These are phyloP conservation scores for Sebastes iracundus DNA, from an alignment of 2,797 vertebrate genomes.

Conservation along the genomic window DNA sequence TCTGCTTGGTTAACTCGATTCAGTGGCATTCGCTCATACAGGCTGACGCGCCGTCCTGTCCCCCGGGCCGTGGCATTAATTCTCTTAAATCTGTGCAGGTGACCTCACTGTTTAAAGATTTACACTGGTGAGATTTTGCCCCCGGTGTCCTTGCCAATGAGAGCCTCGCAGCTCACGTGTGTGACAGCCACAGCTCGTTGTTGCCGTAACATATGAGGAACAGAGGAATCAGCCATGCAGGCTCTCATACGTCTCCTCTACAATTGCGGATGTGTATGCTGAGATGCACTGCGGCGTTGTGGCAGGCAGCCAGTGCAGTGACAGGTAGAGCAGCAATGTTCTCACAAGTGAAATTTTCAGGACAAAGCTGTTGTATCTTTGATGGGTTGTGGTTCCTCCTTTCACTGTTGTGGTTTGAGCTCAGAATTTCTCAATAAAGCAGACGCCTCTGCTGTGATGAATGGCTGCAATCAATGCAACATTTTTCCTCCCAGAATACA, in stretches of 20 bases:
- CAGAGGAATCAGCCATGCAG: constrained; percentile 40
- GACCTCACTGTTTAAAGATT: constrained; percentile 82
- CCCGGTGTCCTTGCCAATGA: constrained; percentile 63
- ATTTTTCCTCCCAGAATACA: background rate
- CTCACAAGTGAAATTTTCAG: constrained; percentile 38
- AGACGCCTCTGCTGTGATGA: constrained; percentile 46
- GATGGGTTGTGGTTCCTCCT: constrained; percentile 34
- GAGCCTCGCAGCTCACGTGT: constrained; percentile 23
- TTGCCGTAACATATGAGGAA: constrained; percentile 45
- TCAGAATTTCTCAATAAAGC: constrained; percentile 32
- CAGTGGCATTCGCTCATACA: constrained; percentile 59
- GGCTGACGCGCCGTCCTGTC: constrained; percentile 55
- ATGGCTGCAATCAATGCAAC: constrained; percentile 45
- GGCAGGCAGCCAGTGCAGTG: constrained; percentile 47
- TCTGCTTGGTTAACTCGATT: constrained; percentile 82
- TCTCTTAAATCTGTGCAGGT: constrained; percentile 73
- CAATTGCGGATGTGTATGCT: constrained; percentile 36
- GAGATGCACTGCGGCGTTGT: constrained; percentile 36
- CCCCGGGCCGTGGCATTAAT: constrained; percentile 70
- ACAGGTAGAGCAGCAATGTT: constrained; percentile 52
- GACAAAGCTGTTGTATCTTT: constrained; percentile 56
- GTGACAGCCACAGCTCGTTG: constrained; percentile 45
- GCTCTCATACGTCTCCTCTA: constrained; percentile 32
- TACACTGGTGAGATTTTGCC: constrained; percentile 67
- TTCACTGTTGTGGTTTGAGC: constrained; percentile 20